Evolutionary conservation across 2,797 vertebrate genomes (phyloP), one percentile per base, ranked within the genome.

Genomic region (Scleropages formosus): DNA sequence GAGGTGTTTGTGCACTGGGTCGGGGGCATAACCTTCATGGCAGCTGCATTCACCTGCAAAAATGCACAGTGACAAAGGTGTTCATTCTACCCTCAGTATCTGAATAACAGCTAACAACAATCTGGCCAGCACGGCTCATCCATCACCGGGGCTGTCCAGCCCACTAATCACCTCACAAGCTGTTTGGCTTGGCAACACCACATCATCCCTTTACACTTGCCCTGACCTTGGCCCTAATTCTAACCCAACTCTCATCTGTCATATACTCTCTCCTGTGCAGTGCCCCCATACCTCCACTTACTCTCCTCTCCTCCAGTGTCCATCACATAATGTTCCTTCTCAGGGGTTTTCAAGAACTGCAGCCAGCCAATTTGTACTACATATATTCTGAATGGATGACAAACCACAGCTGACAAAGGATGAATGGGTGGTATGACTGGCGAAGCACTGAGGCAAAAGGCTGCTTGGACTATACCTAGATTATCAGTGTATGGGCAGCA

Each of bases 11-110:
- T 99, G 95, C 53, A 93, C 91, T 0, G 95, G 95, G 87, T 99
- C 97, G 0, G 96, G 95, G 56, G 95, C 91, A 0, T 96, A 99
- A 75, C 98, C 98, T 78, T 98, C 96, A 0, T 97, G 95, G 86
- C 98, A 99, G 90, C 98, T 96, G 90, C 98, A 99, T 81, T 99
- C 96, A 81, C 98, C 98, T 99, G 77, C 8, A 85, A 75, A 39
- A 63, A 69, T 59, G 59, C 24, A 58, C 71, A 71, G 44, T 68
- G 75, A 75, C 62, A 74, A 24, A 73, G 68, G 68, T 66, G 84
- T 79, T 78, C 76, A 83, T 84, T 84, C 81, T 4, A 1, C 4
- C 20, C 78, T 47, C 73, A 74, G 15, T 27, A 20, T 76, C 24
- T 49, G 58, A 80, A 87, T 82, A 77, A 81, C 64, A 7, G 77